A percentile compares a stretch with the other conserved stretches of the same genome.
Conservation (phyloP, 1,140 invertebrate species). For the Matsumurasca onukii region DNA sequence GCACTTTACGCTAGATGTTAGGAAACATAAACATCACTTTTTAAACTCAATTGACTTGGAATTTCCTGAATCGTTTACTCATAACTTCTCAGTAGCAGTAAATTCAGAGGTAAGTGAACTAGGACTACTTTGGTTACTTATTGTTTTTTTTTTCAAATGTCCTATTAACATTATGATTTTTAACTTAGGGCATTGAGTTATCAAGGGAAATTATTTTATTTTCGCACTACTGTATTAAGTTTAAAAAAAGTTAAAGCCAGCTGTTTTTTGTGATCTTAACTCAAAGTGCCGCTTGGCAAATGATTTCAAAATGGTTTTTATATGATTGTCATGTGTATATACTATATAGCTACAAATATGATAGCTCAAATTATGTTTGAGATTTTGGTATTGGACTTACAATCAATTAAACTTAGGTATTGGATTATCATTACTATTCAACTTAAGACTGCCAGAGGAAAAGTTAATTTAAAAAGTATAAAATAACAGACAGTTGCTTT, state of each 20-base stretch:
- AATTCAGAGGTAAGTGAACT: not conserved
- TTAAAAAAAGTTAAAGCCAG: not conserved
- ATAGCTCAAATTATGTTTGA: too few relatives aligned
- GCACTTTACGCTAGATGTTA: not conserved
- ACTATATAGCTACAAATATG: too few relatives aligned
- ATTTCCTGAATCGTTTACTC: constrained; percentile 3
- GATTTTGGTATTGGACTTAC: too few relatives aligned
- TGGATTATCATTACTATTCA: too few relatives aligned
- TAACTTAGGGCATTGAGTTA: not conserved
- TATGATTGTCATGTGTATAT: too few relatives aligned
- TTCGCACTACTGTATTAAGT: not conserved
- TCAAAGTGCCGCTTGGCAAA: too few relatives aligned
- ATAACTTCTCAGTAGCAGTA: constrained; percentile 6
- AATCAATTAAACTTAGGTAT: too few relatives aligned
- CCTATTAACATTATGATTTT: not conserved
- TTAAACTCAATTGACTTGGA: constrained; percentile 12
- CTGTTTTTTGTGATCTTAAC: too few relatives aligned
- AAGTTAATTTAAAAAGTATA: too few relatives aligned
- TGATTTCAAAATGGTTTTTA: too few relatives aligned
- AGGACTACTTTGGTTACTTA: not conserved
- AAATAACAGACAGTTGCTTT: too few relatives aligned
- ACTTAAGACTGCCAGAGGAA: too few relatives aligned
- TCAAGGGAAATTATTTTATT: not conserved
- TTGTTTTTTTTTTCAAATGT: not conserved
- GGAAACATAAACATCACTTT: constrained; percentile 7